Conservation (phyloP, 2,113 vertebrate species). For the Sakesphorus luctuosus region DNA sequence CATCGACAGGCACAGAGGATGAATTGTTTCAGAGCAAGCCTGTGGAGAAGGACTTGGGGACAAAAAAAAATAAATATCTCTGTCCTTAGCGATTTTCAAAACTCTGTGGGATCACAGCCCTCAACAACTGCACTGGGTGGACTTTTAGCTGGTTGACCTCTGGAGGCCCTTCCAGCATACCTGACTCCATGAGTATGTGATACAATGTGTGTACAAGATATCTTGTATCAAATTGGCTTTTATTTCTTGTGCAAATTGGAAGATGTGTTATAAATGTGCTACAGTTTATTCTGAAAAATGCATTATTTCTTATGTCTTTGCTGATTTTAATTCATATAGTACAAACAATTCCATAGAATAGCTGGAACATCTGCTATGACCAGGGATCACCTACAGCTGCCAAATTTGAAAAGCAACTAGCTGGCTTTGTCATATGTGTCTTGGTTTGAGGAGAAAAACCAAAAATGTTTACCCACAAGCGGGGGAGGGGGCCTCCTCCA, state of each 20-base stretch:
- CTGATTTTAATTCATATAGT: not conserved
- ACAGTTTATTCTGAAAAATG: not conserved
- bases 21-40: not conserved
- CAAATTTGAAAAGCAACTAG: not conserved
- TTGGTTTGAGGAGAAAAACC: no score
- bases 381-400: not conserved
- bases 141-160: not conserved
- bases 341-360: not conserved
- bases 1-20: accelerated
- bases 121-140: not conserved
- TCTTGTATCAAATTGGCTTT: not conserved
- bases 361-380: not conserved
- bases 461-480: no score
- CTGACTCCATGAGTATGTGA: not conserved
- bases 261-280: not conserved
- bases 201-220: not conserved
- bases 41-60: not conserved
- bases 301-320: not conserved
- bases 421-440: not conserved
- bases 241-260: not conserved
- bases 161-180: not conserved
- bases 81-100: not conserved
- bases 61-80: not conserved
- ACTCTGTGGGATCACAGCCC: not conserved
- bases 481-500: no score